These are phyloP conservation scores for Spodoptera littoralis DNA, from an alignment of 2,888 invertebrate genomes.

Conservation along the genomic window DNA sequence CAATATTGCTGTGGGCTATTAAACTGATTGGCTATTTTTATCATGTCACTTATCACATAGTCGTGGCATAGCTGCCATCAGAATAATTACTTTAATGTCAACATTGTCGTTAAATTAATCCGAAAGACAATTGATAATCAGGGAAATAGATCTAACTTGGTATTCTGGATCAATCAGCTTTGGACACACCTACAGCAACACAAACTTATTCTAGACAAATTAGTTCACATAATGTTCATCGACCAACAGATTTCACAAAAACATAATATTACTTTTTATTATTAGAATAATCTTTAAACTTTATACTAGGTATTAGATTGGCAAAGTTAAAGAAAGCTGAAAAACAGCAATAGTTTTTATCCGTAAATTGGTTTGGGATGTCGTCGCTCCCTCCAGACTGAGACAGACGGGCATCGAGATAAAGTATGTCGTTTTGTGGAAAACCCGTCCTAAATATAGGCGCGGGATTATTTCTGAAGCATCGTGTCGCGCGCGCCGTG, in stretches of 20 bases:
- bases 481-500: slow-evolving; percentile 76
- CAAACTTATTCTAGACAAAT: too few relatives aligned
- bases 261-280: too few relatives aligned
- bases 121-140: too few relatives aligned
- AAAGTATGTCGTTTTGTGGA: slow-evolving; percentile 87
- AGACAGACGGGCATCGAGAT: slow-evolving; percentile 65
- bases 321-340: slow-evolving; percentile 21
- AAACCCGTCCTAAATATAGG: slow-evolving; percentile 85
- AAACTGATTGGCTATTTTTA: slow-evolving; percentile 35
- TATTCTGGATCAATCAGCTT: too few relatives aligned
- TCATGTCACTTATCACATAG: background rate
- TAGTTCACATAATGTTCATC: too few relatives aligned
- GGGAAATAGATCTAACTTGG: too few relatives aligned
- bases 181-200: too few relatives aligned
- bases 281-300: too few relatives aligned
- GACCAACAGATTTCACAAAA: too few relatives aligned
- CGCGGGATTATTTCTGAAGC: slow-evolving; percentile 83
- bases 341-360: slow-evolving; percentile 36
- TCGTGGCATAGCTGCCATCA: background rate
- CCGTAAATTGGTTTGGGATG: slow-evolving; percentile 43
- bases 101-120: too few relatives aligned
- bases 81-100: too few relatives aligned
- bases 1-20: slow-evolving; percentile 14
- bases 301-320: slow-evolving; percentile 2
- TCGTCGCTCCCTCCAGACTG: slow-evolving; percentile 62